Evolutionary conservation across 37 sponge, comb jelly and placozoan genomes (phyloP).

Genomic region (Axinella damicornis): DNA sequence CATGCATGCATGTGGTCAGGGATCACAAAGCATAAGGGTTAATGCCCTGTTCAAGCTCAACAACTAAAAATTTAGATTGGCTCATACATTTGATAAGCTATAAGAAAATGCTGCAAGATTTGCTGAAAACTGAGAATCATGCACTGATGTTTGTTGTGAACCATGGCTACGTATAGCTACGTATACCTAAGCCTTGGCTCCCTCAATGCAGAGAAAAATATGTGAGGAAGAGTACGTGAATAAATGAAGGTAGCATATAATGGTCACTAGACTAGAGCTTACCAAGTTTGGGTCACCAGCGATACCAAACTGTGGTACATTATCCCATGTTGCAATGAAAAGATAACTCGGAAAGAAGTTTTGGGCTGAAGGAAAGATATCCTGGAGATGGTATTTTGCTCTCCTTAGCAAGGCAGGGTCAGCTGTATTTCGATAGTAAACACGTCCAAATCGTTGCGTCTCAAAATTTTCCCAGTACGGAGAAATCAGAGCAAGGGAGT

Average conservation of each 20-base stretch:
- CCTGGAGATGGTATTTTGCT: not conserved
- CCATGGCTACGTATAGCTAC: too few relatives aligned
- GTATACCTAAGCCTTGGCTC: too few relatives aligned
- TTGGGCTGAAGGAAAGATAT: not conserved
- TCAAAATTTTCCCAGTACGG: conserved; percentile 4
- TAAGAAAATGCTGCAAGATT: too few relatives aligned
- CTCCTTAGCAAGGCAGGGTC: not conserved
- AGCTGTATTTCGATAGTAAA: conserved; percentile 3
- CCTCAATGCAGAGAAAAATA: too few relatives aligned
- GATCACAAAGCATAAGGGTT: too few relatives aligned
- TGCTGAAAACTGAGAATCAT: too few relatives aligned
- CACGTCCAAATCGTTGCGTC: not conserved
- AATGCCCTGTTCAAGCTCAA: not conserved
- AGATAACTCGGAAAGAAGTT: not conserved
- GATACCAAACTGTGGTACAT: not conserved
- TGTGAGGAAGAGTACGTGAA: too few relatives aligned
- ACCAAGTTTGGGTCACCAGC: not conserved
- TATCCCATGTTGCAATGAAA: conserved; percentile 14
- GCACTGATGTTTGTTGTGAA: too few relatives aligned
- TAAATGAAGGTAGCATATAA: too few relatives aligned
- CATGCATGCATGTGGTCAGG: too few relatives aligned
- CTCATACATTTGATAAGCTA: too few relatives aligned
- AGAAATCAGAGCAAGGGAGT: not conserved
- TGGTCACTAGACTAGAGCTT: not conserved
- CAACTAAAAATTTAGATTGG: too few relatives aligned